These are phyloP conservation scores for Chironomus tentans DNA, from an alignment of 2,888 invertebrate species.

Conservation along the genomic window DNA sequence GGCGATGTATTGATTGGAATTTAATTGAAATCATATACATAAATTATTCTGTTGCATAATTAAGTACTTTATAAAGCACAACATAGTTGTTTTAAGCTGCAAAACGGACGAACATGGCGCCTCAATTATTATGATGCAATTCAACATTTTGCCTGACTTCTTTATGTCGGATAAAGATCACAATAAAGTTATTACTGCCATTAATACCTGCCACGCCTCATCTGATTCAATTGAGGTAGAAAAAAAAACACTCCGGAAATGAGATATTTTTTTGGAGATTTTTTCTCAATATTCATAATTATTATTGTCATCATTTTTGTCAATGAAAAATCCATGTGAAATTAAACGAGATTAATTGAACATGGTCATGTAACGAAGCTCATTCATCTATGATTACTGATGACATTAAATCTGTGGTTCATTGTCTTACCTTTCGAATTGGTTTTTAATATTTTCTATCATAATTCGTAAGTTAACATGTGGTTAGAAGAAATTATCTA, in stretches of 20 bases:
- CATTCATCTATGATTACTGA: background rate
- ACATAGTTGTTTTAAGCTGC: background rate
- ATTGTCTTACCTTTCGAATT: background rate
- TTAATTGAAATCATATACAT: constrained; percentile 23
- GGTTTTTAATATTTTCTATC: background rate
- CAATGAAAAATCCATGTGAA: no score
- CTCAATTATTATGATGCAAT: constrained; percentile 13
- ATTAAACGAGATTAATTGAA: no score
- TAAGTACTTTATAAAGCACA: background rate
- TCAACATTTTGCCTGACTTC: background rate
- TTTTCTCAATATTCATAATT: no score
- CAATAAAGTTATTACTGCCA: background rate
- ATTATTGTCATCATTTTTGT: no score
- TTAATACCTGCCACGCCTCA: no score
- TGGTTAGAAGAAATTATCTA: background rate
- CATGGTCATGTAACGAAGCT: background rate
- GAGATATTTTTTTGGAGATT: no score
- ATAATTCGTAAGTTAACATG: background rate
- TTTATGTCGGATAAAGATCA: background rate
- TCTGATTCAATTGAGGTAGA: no score
- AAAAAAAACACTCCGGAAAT: no score
- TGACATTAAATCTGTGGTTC: background rate
- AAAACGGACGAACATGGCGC: constrained; percentile 1
- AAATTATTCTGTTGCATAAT: constrained; percentile 23
- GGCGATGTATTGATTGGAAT: constrained; percentile 13